Conservation (phyloP, 2,113 vertebrate genomes). For the Sturnira hondurensis region DNA sequence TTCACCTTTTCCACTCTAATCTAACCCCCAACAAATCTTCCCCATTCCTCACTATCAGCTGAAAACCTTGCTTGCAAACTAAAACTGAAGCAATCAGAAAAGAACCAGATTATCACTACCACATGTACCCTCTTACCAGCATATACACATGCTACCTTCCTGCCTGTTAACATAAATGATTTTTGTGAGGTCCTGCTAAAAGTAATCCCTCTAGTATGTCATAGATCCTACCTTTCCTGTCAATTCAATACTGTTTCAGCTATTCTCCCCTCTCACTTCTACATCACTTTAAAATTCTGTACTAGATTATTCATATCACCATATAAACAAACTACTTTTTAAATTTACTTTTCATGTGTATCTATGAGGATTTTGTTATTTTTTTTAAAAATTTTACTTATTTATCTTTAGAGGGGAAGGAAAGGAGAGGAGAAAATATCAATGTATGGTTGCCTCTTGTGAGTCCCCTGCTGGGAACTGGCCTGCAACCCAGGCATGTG, state of each 20-base stretch:
- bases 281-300: neutral
- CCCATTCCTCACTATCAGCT: neutral
- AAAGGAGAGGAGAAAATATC: too few species aligned
- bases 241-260: neutral
- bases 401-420: too few species aligned
- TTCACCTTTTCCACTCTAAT: neutral
- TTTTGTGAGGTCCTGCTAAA: neutral
- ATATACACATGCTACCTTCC: neutral
- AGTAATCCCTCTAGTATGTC: neutral
- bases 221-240: neutral
- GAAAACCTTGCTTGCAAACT: constrained; percentile 22
- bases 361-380: too few species aligned
- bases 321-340: neutral
- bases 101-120: neutral
- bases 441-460: too few species aligned
- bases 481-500: too few species aligned
- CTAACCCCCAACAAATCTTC: neutral
- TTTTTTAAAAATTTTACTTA: too few species aligned
- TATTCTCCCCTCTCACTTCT: neutral
- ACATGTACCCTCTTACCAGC: neutral
- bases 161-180: neutral
- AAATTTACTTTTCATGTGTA: too few species aligned
- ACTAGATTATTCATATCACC: neutral
- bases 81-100: constrained; percentile 9
- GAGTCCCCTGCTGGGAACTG: too few species aligned